phyloP scores from a whole-genome alignment of 2,797 vertebrate species.

The Artibeus lituratus region DNA sequence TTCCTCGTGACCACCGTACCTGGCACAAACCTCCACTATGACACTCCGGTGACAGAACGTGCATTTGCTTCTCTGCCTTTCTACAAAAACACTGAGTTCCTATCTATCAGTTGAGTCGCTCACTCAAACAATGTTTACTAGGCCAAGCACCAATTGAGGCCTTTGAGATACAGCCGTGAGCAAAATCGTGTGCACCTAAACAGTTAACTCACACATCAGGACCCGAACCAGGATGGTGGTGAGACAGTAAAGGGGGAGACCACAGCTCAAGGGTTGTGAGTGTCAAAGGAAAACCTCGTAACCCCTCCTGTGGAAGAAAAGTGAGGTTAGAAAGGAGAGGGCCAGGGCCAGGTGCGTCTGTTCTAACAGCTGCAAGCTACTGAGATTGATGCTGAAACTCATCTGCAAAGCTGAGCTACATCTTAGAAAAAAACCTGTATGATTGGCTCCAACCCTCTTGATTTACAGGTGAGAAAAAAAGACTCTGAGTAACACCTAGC shows the following conservation, averaged over 20 bases:
- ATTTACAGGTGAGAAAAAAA: neutral
- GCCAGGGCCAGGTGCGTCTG: neutral
- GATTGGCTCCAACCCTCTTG: neutral
- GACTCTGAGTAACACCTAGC: neutral
- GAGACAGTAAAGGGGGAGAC: neutral
- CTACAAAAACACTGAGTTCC: neutral
- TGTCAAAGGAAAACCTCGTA: neutral
- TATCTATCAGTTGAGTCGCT: neutral
- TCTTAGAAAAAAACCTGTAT: neutral
- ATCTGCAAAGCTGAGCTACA: neutral
- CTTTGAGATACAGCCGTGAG: neutral
- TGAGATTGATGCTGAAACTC: neutral
- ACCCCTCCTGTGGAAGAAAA: neutral
- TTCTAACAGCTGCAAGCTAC: neutral
- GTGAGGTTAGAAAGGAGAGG: neutral
- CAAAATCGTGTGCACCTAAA: neutral
- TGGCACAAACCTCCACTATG: neutral
- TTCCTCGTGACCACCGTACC: neutral
- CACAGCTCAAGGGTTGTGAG: neutral
- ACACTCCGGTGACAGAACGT: neutral
- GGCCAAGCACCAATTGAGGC: neutral
- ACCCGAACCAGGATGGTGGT: neutral
- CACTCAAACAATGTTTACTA: neutral
- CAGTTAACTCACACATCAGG: neutral
- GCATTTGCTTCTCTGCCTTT: neutral